Base-by-base conservation (phyloP, 2,888 invertebrate species). In the Platycheirus albimanus region DNA sequence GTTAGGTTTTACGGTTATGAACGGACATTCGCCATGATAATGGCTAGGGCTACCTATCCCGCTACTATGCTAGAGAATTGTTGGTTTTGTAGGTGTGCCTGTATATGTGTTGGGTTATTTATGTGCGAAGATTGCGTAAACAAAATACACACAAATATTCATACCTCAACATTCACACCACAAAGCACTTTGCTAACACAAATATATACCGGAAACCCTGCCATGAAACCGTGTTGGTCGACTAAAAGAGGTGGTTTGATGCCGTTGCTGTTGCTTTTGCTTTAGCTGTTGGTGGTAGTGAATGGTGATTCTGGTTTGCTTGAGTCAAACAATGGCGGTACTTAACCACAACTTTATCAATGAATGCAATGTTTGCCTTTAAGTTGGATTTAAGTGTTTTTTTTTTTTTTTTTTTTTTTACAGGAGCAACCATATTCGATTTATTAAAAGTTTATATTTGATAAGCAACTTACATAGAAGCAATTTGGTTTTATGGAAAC, bases 281-380 rank as follows among this genome's bases (percentile, higher is more conserved):
- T n/a, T n/a, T n/a, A n/a, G n/a, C n/a, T n/a, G n/a, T n/a, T n/a
- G n/a, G n/a, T n/a, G n/a, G n/a, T n/a, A n/a, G n/a, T n/a, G n/a
- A n/a, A 56, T 45, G 56, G 47, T 63, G 17, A 58, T 69, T 13
- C 54, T 28, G 63, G 47, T 45, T 58, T 41, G 58, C 30, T 74
- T 51, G 49, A 58, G 19, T 19, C 58, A 33, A 51, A 61, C 30
- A 77, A 64, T 61, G 49, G 51, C 28, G 33, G 54, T 69, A 63
- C 20, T 69, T 49, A 47, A 69, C 58, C 64, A 49, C 72, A 67
- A 67, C 74, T 61, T 79, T 67, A 74, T 74, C 74, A 78, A 66
- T 56, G 58, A 43, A 43, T 61, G 51, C 33, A 67, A 49, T 45
- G 49, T 36, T 67, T 61, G 75, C 51, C 33, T 72, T 72, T 79